Evolutionary conservation across 2,113 vertebrate genomes (phyloP).

Genomic region (Zapornia atra): DNA sequence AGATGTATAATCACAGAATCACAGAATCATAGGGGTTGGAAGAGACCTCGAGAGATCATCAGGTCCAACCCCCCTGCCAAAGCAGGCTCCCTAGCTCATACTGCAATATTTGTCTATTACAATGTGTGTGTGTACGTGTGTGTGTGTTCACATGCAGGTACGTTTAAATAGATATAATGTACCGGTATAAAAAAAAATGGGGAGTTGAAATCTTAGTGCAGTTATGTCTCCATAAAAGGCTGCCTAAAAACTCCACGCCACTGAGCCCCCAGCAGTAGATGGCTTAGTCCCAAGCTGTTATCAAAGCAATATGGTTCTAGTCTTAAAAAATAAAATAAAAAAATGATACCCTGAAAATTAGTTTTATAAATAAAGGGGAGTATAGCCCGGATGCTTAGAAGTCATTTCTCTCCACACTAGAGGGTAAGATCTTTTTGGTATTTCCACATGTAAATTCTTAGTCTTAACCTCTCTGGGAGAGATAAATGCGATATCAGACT

Average conservation of each 20-base stretch:
- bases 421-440: slow-evolving; percentile 49
- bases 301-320: neutral
- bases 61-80: no score
- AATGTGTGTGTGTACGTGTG: neutral
- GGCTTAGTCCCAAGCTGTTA: neutral
- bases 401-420: slow-evolving; percentile 30
- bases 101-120: neutral
- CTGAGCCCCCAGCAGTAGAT: neutral
- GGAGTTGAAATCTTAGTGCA: neutral
- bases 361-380: slow-evolving; percentile 45
- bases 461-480: slow-evolving; percentile 70
- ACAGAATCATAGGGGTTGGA: no score
- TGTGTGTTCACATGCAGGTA: neutral
- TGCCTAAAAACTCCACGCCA: neutral
- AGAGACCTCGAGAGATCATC: no score
- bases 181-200: neutral
- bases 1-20: no score
- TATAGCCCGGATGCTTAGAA: slow-evolving; percentile 15
- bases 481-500: slow-evolving; percentile 72
- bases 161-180: neutral
- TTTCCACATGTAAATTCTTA: slow-evolving; percentile 67
- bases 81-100: no score
- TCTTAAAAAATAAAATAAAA: neutral
- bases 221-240: neutral
- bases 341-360: neutral